These are phyloP conservation scores for Tetragonula clypearis DNA, from an alignment of 1,140 invertebrate genomes.

Conservation along the genomic window DNA sequence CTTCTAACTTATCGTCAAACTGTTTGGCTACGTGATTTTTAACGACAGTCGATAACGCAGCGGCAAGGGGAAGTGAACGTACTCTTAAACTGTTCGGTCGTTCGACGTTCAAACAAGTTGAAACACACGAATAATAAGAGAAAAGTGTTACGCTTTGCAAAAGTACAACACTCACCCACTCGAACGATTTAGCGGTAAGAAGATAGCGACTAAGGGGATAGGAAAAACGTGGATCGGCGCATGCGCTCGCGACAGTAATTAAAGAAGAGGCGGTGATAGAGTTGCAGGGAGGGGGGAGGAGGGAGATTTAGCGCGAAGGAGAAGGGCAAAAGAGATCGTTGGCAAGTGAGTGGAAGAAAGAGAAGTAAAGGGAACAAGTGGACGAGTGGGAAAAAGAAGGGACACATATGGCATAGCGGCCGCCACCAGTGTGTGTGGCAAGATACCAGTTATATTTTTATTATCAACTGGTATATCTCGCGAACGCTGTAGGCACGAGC, in stretches of 20 bases:
- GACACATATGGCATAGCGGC: constrained; percentile 29
- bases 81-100: neutral
- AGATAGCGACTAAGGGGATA: neutral
- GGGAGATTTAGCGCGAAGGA: constrained; percentile 16
- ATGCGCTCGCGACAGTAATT: constrained; percentile 36
- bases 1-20: neutral
- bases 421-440: neutral
- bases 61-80: neutral
- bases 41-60: neutral
- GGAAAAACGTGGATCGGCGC: neutral
- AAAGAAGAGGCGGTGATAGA: neutral
- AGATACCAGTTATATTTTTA: constrained; percentile 53
- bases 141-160: neutral
- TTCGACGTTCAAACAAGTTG: neutral
- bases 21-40: neutral
- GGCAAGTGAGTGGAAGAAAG: constrained; percentile 21
- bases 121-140: neutral
- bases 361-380: constrained; percentile 11
- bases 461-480: constrained; percentile 40
- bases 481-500: constrained; percentile 1
- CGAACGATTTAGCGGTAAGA: constrained; percentile 23
- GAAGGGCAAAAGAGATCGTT: constrained; percentile 48
- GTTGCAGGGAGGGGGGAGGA: neutral
- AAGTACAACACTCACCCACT: neutral
- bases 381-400: constrained; percentile 37